Percentiles rank a stretch among this genome's conserved stretches.
These are phyloP conservation scores for Aythya baeri DNA, from an alignment of 2,113 vertebrate genomes.

Conservation along the genomic window DNA sequence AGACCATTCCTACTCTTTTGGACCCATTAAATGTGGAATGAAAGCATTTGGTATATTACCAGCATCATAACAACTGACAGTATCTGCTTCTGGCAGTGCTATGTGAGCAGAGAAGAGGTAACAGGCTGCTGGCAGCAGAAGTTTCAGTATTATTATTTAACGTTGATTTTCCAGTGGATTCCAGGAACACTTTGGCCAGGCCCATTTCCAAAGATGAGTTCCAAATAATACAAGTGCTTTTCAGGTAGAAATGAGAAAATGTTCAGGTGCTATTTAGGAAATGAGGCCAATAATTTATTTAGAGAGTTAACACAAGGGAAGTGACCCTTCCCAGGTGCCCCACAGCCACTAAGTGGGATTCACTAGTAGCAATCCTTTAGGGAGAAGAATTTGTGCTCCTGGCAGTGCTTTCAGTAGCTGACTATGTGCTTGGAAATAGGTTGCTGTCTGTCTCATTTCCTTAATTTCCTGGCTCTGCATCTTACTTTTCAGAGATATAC, in stretches of 20 bases:
- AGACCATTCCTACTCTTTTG: neutral
- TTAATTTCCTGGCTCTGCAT: conserved; percentile 43
- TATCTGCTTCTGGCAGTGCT: neutral
- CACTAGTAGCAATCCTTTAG: neutral
- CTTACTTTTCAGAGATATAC: conserved; percentile 5
- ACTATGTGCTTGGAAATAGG: conserved; percentile 19
- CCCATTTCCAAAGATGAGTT: neutral
- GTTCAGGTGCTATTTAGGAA: neutral
- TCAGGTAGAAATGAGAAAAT: neutral
- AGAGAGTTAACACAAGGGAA: neutral
- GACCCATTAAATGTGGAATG: neutral
- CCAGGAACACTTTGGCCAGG: neutral
- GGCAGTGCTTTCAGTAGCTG: neutral
- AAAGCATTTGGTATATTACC: neutral
- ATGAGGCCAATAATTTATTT: neutral
- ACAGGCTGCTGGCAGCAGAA: neutral
- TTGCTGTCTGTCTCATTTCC: conserved; percentile 22
- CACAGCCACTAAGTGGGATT: neutral
- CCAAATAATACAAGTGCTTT: neutral
- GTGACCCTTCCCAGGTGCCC: neutral
- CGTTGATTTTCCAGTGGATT: neutral
- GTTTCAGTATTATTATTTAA: neutral
- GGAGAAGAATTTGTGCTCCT: neutral
- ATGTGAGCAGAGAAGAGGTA: neutral
- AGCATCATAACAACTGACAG: neutral